Conservation (phyloP, 1,140 invertebrate species). For the Cyclina sinensis region DNA sequence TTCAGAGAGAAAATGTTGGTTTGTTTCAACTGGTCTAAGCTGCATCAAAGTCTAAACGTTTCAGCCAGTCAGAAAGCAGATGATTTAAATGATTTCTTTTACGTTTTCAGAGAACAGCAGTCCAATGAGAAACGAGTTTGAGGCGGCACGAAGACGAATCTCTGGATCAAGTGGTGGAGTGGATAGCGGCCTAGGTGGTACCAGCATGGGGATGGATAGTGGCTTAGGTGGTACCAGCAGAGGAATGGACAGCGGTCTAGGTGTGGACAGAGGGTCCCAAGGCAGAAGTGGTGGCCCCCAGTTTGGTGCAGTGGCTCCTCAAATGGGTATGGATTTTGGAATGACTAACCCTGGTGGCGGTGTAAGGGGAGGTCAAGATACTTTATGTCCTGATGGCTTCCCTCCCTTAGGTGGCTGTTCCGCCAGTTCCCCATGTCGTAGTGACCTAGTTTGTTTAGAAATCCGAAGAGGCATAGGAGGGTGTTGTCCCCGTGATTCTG, state of each 20-base stretch:
- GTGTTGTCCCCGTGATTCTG: neutral
- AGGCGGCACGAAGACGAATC: constrained; percentile 19
- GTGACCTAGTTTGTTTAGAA: neutral
- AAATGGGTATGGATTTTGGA: constrained; percentile 26
- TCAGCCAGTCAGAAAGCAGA: too few relatives aligned
- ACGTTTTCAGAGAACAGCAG: constrained; percentile 30
- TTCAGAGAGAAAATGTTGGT: too few relatives aligned
- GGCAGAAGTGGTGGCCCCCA: neutral
- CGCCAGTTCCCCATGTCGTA: neutral
- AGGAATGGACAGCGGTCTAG: too few relatives aligned
- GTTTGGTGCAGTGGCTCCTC: too few relatives aligned
- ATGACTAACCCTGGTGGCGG: neutral
- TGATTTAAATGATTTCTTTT: neutral
- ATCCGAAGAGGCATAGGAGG: neutral
- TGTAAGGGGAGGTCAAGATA: neutral
- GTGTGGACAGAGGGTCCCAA: neutral
- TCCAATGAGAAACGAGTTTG: constrained; percentile 41
- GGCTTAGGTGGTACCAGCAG: neutral
- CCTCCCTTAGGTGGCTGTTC: neutral
- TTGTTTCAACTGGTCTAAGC: too few relatives aligned
- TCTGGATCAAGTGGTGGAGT: neutral
- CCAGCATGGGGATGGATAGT: neutral
- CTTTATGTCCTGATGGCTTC: neutral
- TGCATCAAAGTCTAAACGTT: too few relatives aligned
- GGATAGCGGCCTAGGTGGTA: neutral